Evolutionary conservation across 2,888 invertebrate species (phyloP).

Genomic region (Himalopsyche kuldschensis): DNA sequence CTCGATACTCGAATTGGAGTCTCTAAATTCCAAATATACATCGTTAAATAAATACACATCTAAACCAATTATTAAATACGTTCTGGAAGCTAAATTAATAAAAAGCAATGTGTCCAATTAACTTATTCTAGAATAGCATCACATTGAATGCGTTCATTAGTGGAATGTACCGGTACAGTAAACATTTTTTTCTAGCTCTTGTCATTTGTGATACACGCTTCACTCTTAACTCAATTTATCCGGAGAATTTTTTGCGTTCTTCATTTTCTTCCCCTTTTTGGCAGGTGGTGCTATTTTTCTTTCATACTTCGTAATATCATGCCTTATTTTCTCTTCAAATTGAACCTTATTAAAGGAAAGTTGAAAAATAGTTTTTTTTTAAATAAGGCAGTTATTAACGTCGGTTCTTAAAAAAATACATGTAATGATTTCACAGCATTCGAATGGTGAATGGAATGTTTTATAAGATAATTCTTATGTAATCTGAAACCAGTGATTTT

Average conservation of each 20-base stretch:
- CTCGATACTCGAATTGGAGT: too few relatives aligned
- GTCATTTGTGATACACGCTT: not conserved
- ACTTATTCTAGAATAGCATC: not conserved
- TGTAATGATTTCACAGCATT: not conserved
- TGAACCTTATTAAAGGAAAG: not conserved
- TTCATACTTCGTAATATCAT: not conserved
- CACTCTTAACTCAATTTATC: not conserved
- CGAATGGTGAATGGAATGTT: too few relatives aligned
- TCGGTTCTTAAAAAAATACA: not conserved
- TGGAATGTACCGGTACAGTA: not conserved
- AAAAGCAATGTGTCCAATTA: not conserved
- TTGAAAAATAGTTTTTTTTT: not conserved
- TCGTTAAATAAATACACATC: too few relatives aligned
- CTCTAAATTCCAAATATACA: too few relatives aligned
- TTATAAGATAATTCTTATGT: too few relatives aligned
- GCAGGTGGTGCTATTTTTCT: not conserved
- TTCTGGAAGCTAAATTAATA: not conserved
- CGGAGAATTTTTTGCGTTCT: not conserved
- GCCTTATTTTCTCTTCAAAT: not conserved
- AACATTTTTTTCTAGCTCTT: not conserved
- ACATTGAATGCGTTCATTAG: not conserved
- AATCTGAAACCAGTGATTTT: too few relatives aligned
- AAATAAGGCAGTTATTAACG: not conserved
- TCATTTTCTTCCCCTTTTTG: not conserved
- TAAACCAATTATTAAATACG: too few relatives aligned